Evolutionary conservation across 2,797 vertebrate species (phyloP).

Genomic region (Babyrousa celebensis): DNA sequence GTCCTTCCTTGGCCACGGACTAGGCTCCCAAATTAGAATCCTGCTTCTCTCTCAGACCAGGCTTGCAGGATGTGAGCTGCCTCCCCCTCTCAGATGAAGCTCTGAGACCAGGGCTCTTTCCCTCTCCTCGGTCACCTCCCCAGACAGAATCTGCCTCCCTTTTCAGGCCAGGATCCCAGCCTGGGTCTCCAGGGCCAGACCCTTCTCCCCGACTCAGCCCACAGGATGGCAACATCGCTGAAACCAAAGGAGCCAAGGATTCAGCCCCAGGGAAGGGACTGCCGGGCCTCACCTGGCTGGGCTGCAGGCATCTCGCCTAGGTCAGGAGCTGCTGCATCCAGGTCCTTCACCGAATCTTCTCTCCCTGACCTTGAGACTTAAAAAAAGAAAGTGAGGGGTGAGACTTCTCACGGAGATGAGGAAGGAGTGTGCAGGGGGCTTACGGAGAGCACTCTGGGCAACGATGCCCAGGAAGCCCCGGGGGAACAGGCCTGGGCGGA

Average conservation of each 20-base stretch:
- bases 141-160: background rate
- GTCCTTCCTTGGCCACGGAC: background rate
- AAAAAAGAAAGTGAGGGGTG: slow-evolving; percentile 81
- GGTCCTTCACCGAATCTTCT: slow-evolving; percentile 93
- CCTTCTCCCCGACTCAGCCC: background rate
- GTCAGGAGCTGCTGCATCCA: slow-evolving; percentile 1
- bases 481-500: background rate
- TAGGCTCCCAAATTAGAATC: background rate
- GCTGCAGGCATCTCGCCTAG: slow-evolving; percentile 28
- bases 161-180: slow-evolving; percentile 1
- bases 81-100: background rate
- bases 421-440: rapidly evolving
- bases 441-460: background rate
- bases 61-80: background rate
- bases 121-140: background rate
- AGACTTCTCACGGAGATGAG: background rate
- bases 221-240: background rate
- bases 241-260: slow-evolving; percentile 5
- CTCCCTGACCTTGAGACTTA: slow-evolving; percentile 94
- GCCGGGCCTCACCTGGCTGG: background rate
- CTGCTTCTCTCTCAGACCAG: background rate
- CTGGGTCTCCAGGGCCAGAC: background rate
- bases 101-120: background rate
- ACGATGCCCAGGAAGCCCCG: background rate
- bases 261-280: background rate